Evolutionary conservation across 2,888 invertebrate species (phyloP), one percentile per base, ranked within the genome.

Genomic region (Notocelia uddmanniana): DNA sequence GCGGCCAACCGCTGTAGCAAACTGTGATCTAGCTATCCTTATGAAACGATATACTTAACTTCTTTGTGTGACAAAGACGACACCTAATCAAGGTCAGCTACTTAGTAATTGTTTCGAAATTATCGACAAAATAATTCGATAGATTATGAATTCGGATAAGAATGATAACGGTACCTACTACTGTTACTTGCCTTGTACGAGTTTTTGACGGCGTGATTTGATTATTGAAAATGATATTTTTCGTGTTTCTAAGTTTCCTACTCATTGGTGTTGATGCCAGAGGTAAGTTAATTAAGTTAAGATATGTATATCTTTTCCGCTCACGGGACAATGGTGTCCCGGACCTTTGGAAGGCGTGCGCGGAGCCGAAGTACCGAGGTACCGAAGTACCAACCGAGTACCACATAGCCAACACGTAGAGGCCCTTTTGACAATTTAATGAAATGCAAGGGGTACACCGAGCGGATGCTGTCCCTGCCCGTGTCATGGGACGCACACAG

Each of bases 251-350:
- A 26, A 26, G 62, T 57, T 37, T 45, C 50, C 19, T 72, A 11
- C 23, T 67, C n/a, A 48, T 72, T 13, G 72, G 67, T 37, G 62
- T 57, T 23, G 62, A 62, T 57, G 68, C 68, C 37, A 57, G 62
- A 57, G 72, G 72, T 72, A 57, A 45, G 72, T 37, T 31, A 15
- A 0, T 21, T n/a, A 37, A 1, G 21, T 31, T 37, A 15, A 31
- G 5, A 26, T 5, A 31, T 31, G 8, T 31, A 31, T 31, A n/a
- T n/a, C n/a, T n/a, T n/a, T n/a, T n/a, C n/a, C n/a, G n/a, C n/a
- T n/a, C n/a, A n/a, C n/a, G n/a, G n/a, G n/a, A n/a, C n/a, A n/a
- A n/a, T n/a, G n/a, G n/a, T n/a, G n/a, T n/a, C n/a, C n/a, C n/a
- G n/a, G n/a, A n/a, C n/a, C n/a, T n/a, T n/a, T n/a, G n/a, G n/a